Conservation (phyloP, 2,888 invertebrate species). For the Eristalis tenax region DNA sequence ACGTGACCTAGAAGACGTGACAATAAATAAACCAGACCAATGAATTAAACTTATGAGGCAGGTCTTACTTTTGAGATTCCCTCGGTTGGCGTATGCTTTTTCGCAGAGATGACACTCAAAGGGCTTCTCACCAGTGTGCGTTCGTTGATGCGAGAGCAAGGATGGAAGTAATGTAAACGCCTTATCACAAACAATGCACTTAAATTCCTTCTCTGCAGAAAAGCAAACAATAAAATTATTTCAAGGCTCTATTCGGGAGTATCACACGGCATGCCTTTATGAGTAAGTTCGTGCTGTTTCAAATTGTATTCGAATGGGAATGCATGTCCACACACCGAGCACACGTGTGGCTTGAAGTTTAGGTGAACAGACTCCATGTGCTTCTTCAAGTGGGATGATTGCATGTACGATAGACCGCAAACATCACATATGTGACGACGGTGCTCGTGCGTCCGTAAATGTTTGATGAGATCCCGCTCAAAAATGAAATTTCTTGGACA, state of each 20-base stretch:
- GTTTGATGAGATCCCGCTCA: conserved; percentile 65
- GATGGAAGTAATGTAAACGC: conserved; percentile 58
- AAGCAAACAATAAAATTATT: background rate
- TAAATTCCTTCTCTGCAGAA: conserved; percentile 58
- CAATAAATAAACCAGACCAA: background rate
- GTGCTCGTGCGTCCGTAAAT: conserved; percentile 59
- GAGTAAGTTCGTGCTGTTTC: conserved; percentile 59
- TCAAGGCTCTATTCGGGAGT: background rate
- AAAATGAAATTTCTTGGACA: conserved; percentile 63
- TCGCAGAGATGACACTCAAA: conserved; percentile 60
- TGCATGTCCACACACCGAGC: conserved; percentile 54
- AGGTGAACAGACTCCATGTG: conserved; percentile 62
- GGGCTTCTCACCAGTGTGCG: conserved; percentile 64
- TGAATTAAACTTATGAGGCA: background rate
- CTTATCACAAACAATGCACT: conserved; percentile 61
- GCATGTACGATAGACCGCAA: conserved; percentile 55
- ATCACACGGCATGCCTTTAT: conserved; percentile 36
- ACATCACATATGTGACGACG: conserved; percentile 55
- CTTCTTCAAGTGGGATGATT: conserved; percentile 62
- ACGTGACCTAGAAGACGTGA: conserved; percentile 46
- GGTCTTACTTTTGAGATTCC: conserved; percentile 56
- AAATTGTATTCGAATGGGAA: conserved; percentile 66
- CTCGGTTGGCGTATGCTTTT: conserved; percentile 54
- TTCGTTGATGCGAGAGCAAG: conserved; percentile 57
- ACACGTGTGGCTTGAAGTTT: conserved; percentile 52